Conservation (phyloP, 2,888 invertebrate species). For the Tetragonula carbonaria region DNA sequence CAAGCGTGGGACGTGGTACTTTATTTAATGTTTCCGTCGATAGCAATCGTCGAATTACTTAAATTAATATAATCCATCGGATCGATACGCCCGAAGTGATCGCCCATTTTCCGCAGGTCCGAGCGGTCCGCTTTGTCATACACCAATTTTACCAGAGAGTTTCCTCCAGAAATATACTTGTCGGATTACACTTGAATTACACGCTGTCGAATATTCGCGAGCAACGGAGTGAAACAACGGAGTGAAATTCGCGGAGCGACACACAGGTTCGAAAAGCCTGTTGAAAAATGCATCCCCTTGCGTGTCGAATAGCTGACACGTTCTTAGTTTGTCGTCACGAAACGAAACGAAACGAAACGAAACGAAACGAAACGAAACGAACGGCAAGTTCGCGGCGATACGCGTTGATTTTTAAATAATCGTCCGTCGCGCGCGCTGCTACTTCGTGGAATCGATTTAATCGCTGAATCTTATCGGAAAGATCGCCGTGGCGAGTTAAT, state of each 20-base stretch:
- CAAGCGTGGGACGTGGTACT: constrained; percentile 61
- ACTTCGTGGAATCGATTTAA: constrained; percentile 62
- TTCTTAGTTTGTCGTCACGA: constrained; percentile 34
- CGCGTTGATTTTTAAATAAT: constrained; percentile 57
- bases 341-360: constrained; percentile 14
- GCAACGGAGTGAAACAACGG: neutral
- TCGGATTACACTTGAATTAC: no score
- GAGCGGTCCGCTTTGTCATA: neutral
- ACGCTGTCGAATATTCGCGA: no score
- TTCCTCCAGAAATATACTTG: neutral
- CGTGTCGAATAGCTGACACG: constrained; percentile 2
- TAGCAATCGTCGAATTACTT: constrained; percentile 75
- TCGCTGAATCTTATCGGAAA: constrained; percentile 31
- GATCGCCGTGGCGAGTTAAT: constrained; percentile 3
- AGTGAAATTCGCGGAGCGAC: neutral
- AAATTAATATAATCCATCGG: constrained; percentile 69
- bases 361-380: constrained; percentile 30
- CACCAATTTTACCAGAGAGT: neutral
- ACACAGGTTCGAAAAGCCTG: no score
- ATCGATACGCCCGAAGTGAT: constrained; percentile 66
- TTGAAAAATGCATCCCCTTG: constrained; percentile 2
- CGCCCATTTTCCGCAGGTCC: constrained; percentile 20
- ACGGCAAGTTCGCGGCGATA: neutral
- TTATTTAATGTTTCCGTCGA: constrained; percentile 78
- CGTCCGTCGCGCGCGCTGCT: constrained; percentile 35